A percentile compares a stretch with the other conserved stretches of the same genome.
These are phyloP conservation scores for Eunapius fragilis DNA, from an alignment of 37 sponge, comb jelly and placozoan genomes.

Conservation along the genomic window DNA sequence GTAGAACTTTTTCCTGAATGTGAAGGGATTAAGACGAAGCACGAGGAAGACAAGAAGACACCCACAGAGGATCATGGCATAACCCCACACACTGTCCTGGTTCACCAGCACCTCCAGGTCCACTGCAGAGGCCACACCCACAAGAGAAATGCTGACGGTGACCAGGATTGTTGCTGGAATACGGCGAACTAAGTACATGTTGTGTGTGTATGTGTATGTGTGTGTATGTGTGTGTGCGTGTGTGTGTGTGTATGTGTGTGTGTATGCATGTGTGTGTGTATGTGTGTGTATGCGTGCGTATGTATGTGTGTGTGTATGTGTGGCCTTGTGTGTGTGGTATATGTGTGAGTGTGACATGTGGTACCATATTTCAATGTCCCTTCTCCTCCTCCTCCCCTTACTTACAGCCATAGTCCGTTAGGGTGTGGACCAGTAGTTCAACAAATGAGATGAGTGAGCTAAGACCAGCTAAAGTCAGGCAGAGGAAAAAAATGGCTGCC, in stretches of 20 bases:
- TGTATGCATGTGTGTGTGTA: too few species aligned
- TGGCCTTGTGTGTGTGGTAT: too few species aligned
- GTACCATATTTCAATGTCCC: too few species aligned
- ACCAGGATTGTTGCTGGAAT: constrained; percentile 65
- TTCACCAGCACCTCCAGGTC: constrained; percentile 30
- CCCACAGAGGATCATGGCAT: constrained; percentile 76
- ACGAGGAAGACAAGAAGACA: constrained; percentile 58
- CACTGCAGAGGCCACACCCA: constrained; percentile 68
- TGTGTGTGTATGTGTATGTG: neutral
- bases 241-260: too few species aligned
- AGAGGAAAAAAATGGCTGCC: constrained; percentile 76
- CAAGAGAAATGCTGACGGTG: constrained; percentile 23
- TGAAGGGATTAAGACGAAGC: constrained; percentile 44
- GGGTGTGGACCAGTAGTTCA: constrained; percentile 62
- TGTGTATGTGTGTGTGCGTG: neutral
- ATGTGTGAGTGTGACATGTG: too few species aligned
- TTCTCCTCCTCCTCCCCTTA: neutral
- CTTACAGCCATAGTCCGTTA: constrained; percentile 80
- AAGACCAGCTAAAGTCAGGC: constrained; percentile 77
- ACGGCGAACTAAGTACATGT: constrained; percentile 40
- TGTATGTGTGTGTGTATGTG: too few species aligned
- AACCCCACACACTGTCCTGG: constrained; percentile 83
- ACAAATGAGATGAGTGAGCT: constrained; percentile 81
- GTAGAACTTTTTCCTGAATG: constrained; percentile 52
- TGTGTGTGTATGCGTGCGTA: too few species aligned